phyloP scores from a whole-genome alignment of 1,140 invertebrate species.

The Phymastichus coffea region DNA sequence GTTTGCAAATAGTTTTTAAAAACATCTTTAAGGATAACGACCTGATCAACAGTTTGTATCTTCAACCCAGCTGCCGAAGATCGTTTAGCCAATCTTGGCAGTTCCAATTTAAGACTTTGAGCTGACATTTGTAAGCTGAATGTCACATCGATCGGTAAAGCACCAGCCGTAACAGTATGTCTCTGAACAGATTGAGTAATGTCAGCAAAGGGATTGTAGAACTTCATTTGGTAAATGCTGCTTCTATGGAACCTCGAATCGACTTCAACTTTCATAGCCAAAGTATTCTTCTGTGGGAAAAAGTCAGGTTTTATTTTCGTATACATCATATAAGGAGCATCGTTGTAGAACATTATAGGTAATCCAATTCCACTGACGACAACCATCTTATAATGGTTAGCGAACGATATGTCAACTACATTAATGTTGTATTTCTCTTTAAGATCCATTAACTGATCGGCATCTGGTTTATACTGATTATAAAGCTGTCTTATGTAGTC shows the following conservation, averaged over 20 bases:
- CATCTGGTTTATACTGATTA: constrained; percentile 13
- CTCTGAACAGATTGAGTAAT: constrained; percentile 46
- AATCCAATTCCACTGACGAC: constrained; percentile 53
- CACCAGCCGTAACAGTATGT: constrained; percentile 35
- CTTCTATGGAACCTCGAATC: constrained; percentile 37
- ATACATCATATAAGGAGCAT: constrained; percentile 37
- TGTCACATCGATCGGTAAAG: constrained; percentile 39
- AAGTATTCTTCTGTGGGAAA: not conserved
- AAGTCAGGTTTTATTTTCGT: constrained; percentile 28
- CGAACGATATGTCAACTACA: constrained; percentile 29
- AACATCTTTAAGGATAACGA: constrained; percentile 42
- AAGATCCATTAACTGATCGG: constrained; percentile 11
- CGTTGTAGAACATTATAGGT: constrained; percentile 41
- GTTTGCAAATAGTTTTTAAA: constrained; percentile 37
- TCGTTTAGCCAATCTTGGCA: constrained; percentile 38
- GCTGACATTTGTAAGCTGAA: constrained; percentile 36
- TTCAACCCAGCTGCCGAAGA: constrained; percentile 37
- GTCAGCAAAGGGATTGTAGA: constrained; percentile 50
- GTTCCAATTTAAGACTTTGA: constrained; percentile 38
- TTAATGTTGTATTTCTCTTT: constrained; percentile 10
- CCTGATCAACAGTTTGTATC: constrained; percentile 36
- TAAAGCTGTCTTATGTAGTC: constrained; percentile 28
- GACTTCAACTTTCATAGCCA: constrained; percentile 24
- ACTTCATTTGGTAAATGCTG: constrained; percentile 40
- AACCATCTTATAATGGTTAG: constrained; percentile 37